phyloP scores from a whole-genome alignment of 2,113 vertebrate species.

The Myanophis thanlyinensis region DNA sequence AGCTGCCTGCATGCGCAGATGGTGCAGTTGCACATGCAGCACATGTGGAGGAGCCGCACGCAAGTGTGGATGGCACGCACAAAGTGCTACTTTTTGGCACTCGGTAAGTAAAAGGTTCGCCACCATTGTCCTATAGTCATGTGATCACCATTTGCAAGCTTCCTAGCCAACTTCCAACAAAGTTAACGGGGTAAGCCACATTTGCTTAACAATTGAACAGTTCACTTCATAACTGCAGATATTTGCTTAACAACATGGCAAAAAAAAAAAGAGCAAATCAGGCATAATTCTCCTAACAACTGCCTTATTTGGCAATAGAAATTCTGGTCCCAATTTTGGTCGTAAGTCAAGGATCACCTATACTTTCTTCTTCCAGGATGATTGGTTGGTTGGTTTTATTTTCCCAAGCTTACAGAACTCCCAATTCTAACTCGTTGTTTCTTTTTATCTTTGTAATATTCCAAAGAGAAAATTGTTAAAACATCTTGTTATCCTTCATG shows the following conservation, averaged over 20 bases:
- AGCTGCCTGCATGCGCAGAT: no score
- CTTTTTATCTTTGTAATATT: not conserved
- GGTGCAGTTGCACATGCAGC: no score
- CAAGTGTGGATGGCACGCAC: no score
- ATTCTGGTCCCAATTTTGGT: not conserved
- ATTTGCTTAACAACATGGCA: not conserved
- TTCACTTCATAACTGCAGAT: not conserved
- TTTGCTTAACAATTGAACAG: not conserved
- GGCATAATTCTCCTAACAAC: not conserved
- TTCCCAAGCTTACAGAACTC: not conserved
- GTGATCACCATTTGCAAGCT: not conserved
- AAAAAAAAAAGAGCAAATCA: not conserved
- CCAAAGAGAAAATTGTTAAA: not conserved
- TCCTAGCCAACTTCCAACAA: not conserved
- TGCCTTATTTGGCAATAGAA: not conserved
- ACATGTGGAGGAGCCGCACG: no score
- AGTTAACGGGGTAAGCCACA: not conserved
- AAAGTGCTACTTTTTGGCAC: no score
- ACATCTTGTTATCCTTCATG: constrained; percentile 7
- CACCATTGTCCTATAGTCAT: no score
- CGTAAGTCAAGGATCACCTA: not conserved
- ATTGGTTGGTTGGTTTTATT: not conserved
- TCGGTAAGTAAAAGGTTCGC: no score
- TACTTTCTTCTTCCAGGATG: not conserved
- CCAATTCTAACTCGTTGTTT: not conserved